A percentile compares a stretch with the other conserved stretches of the same genome.
Conservation (phyloP, 2,113 vertebrate species). For the Istiophorus platypterus region DNA sequence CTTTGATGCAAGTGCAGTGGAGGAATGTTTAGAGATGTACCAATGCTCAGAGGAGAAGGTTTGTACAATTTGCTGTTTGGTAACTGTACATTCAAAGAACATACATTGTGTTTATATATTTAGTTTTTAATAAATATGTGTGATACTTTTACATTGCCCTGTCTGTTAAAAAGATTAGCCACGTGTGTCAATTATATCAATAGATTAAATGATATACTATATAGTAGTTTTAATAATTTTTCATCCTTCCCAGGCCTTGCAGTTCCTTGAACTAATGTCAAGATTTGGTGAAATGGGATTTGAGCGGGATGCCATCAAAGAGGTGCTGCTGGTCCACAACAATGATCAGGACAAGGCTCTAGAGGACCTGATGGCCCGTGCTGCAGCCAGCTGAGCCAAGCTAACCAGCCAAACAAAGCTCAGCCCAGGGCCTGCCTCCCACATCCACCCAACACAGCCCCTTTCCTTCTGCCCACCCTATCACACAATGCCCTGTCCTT, state of each 20-base stretch:
- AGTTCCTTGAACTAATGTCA: constrained; percentile 97
- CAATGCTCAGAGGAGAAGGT: constrained; percentile 98
- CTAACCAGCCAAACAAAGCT: constrained; percentile 35
- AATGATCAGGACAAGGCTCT: constrained; percentile 95
- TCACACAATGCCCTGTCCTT: constrained; percentile 64
- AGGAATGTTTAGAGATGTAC: constrained; percentile 97
- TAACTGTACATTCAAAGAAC: not conserved
- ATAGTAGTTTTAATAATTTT: not conserved
- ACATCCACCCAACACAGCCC: constrained; percentile 56
- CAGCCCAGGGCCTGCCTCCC: constrained; percentile 49
- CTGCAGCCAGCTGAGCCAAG: constrained; percentile 91
- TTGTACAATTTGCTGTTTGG: constrained; percentile 46
- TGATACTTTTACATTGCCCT: too few species aligned
- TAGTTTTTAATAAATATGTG: not conserved
- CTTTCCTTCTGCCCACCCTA: constrained; percentile 55
- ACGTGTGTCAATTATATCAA: not conserved
- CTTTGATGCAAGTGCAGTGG: constrained; percentile 93
- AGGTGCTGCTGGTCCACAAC: constrained; percentile 94
- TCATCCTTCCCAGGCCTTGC: constrained; percentile 87
- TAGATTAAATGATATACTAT: not conserved
- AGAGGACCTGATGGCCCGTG: constrained; percentile 96
- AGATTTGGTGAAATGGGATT: constrained; percentile 99
- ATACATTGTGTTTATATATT: not conserved
- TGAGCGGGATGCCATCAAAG: constrained; percentile 94
- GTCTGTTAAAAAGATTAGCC: not conserved